These are phyloP conservation scores for Rhagologus leucostigma DNA, from an alignment of 2,113 vertebrate genomes.

Conservation along the genomic window DNA sequence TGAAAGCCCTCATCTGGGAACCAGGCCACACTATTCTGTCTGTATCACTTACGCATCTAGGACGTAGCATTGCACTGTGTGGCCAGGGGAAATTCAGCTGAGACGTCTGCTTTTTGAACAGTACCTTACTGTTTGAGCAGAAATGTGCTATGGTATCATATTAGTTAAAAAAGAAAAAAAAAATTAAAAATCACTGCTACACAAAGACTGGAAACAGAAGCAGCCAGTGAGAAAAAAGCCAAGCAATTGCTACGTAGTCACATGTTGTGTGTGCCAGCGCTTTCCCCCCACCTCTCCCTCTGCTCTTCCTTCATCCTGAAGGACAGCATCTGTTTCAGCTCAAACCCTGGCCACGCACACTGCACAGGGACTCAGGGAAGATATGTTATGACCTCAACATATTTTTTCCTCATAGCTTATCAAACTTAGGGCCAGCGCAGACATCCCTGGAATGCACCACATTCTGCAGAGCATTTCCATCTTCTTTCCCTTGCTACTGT, in stretches of 20 bases:
- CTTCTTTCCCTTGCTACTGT: not conserved
- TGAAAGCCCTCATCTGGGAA: not conserved
- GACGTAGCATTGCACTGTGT: not conserved
- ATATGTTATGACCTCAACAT: not conserved
- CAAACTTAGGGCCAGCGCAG: not conserved
- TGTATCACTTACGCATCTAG: not conserved
- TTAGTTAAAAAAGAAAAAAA: not conserved
- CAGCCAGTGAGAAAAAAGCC: not conserved
- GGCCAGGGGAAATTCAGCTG: not conserved
- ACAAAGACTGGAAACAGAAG: not conserved
- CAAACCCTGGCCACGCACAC: not conserved
- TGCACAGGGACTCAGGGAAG: not conserved
- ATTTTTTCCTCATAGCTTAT: not conserved
- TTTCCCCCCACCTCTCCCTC: not conserved
- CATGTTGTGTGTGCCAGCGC: rapidly evolving
- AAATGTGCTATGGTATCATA: not conserved
- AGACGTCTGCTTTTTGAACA: not conserved
- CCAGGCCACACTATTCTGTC: not conserved
- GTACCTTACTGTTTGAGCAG: not conserved
- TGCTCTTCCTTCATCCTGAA: not conserved
- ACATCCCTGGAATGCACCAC: not conserved
- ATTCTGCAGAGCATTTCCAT: not conserved
- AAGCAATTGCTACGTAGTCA: rapidly evolving
- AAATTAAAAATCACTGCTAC: not conserved
- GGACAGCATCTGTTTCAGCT: conserved; percentile 23